Conservation (phyloP, 2,113 vertebrate species). For the Hypanus sabinus region DNA sequence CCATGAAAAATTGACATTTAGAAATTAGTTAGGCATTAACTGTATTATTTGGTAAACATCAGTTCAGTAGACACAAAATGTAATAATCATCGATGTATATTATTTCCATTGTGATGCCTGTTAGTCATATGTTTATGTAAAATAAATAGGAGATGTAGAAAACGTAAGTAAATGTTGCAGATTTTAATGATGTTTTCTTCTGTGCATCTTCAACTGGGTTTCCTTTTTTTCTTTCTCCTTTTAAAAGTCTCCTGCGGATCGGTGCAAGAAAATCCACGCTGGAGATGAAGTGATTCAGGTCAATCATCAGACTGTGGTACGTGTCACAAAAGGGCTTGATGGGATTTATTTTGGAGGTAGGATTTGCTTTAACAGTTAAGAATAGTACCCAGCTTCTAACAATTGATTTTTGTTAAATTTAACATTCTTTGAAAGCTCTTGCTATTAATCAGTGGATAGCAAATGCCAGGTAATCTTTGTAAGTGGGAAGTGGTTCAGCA, state of each 20-base stretch:
- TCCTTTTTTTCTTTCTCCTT: constrained; percentile 38
- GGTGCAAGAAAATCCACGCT: constrained; percentile 94
- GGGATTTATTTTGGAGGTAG: background rate
- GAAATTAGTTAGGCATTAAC: background rate
- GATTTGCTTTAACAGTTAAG: constrained; percentile 3
- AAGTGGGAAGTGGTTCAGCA: background rate
- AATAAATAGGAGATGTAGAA: background rate
- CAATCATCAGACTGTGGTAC: constrained; percentile 79
- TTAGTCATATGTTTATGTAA: background rate
- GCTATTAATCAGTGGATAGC: background rate
- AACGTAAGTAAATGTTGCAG: constrained; percentile 12
- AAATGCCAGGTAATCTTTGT: background rate
- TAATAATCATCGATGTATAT: background rate
- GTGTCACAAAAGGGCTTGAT: constrained; percentile 51
- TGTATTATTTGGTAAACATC: background rate
- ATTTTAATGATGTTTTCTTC: background rate
- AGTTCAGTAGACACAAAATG: background rate
- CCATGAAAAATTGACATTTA: background rate
- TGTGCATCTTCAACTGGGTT: constrained; percentile 6
- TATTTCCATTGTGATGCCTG: background rate
- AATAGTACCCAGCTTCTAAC: background rate
- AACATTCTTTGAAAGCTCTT: constrained; percentile 18
- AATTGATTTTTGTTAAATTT: constrained; percentile 13
- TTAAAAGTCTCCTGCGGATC: constrained; percentile 85
- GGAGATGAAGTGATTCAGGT: constrained; percentile 84